These are phyloP conservation scores for Morone saxatilis DNA, from an alignment of 2,113 vertebrate species.

Conservation along the genomic window DNA sequence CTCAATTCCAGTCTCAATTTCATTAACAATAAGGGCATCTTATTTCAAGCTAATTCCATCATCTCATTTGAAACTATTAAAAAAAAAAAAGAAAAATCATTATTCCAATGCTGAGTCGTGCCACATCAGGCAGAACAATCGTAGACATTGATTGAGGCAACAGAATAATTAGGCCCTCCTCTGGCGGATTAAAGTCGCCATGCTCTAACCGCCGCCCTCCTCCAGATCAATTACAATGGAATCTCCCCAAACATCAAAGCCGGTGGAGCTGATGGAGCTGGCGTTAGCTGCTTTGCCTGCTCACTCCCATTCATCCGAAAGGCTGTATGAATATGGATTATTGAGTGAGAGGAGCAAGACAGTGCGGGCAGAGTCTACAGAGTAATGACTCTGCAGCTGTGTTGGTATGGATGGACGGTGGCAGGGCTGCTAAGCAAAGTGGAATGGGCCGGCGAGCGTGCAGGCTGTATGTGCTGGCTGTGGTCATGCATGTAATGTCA, in stretches of 20 bases:
- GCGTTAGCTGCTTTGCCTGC: slow-evolving; percentile 15
- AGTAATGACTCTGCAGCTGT: slow-evolving; percentile 39
- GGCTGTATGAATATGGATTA: slow-evolving; percentile 61
- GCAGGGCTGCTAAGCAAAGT: slow-evolving; percentile 37
- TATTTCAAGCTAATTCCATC: slow-evolving; percentile 27
- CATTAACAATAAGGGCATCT: slow-evolving; percentile 15
- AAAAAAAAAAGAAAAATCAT: slow-evolving; percentile 42
- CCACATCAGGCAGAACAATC: slow-evolving; percentile 51
- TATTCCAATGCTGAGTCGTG: slow-evolving; percentile 28
- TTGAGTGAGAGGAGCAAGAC: slow-evolving; percentile 23
- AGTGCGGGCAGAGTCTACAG: not conserved
- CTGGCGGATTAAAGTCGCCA: slow-evolving; percentile 32
- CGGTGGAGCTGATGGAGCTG: slow-evolving; percentile 12
- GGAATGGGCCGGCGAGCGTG: slow-evolving; percentile 7
- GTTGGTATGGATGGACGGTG: slow-evolving; percentile 39
- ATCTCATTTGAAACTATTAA: slow-evolving; percentile 30
- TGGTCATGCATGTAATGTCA: slow-evolving; percentile 53
- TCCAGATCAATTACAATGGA: slow-evolving; percentile 49
- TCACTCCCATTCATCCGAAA: slow-evolving; percentile 47
- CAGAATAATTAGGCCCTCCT: slow-evolving; percentile 50
- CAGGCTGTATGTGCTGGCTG: not conserved
- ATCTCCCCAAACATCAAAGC: slow-evolving; percentile 38
- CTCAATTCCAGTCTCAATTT: not conserved
- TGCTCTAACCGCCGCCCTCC: slow-evolving; percentile 34
- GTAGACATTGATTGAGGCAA: slow-evolving; percentile 47